A percentile compares a stretch with the other conserved stretches of the same genome.
phyloP scores from a whole-genome alignment of 2,113 vertebrate species.

The Nothobranchius furzeri region DNA sequence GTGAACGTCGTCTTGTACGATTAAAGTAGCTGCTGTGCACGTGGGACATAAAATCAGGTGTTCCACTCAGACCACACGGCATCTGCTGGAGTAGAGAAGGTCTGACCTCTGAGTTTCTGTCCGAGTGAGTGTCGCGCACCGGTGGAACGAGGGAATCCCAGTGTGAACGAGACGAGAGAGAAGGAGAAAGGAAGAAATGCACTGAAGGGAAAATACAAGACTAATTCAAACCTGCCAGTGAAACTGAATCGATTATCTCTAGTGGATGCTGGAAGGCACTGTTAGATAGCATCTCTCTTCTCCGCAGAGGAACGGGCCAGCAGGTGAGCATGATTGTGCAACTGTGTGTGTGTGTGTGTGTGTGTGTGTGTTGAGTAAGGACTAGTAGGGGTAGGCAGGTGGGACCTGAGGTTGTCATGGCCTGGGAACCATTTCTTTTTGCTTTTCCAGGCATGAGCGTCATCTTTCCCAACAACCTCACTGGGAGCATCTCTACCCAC shows the following conservation, averaged over 20 bases:
- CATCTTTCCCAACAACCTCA: constrained; percentile 64
- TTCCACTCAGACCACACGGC: constrained; percentile 61
- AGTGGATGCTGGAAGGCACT: constrained; percentile 82
- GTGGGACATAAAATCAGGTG: constrained; percentile 42
- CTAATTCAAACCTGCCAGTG: constrained; percentile 75
- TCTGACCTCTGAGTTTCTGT: constrained; percentile 59
- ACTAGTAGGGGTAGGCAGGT: constrained; percentile 1
- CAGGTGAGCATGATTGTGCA: constrained; percentile 56
- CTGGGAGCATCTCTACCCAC: constrained; percentile 67
- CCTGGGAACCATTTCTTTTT: constrained; percentile 69
- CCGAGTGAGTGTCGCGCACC: constrained; percentile 44
- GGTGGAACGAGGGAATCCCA: constrained; percentile 59
- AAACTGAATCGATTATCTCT: constrained; percentile 78
- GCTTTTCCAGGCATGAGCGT: constrained; percentile 55
- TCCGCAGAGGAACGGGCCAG: constrained; percentile 76
- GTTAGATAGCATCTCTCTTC: constrained; percentile 77
- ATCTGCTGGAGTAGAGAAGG: constrained; percentile 52
- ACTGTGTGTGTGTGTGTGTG: constrained; percentile 24
- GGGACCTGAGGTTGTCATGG: constrained; percentile 77
- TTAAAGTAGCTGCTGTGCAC: constrained; percentile 42
- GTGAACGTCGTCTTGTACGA: constrained; percentile 57
- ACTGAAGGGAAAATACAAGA: constrained; percentile 72
- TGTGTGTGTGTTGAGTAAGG: constrained; percentile 34
- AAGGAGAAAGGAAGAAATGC: constrained; percentile 48
- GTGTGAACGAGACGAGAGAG: constrained; percentile 28